Percentiles rank a stretch among this genome's conserved stretches.
phyloP scores from a whole-genome alignment of 2,888 invertebrate species.

The Mythimna impura region DNA sequence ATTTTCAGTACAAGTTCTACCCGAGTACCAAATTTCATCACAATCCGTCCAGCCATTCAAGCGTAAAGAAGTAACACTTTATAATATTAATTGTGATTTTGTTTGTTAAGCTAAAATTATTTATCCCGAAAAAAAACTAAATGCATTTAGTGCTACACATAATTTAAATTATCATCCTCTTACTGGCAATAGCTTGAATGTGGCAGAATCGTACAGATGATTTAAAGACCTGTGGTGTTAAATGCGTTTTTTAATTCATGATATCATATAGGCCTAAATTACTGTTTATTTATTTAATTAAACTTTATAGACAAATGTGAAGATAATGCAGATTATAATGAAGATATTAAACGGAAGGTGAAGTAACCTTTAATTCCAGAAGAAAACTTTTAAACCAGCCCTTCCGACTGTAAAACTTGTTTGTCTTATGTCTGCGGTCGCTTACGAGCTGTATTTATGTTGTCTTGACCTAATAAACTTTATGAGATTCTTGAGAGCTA shows the following conservation, averaged over 20 bases:
- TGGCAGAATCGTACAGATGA: background rate
- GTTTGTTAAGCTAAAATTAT: background rate
- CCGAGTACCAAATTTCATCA: too few relatives aligned
- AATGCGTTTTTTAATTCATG: background rate
- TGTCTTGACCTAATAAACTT: slow-evolving; percentile 21
- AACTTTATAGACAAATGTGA: too few relatives aligned
- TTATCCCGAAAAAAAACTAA: background rate
- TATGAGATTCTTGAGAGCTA: background rate
- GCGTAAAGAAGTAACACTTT: too few relatives aligned
- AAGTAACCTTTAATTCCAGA: background rate
- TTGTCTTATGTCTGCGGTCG: slow-evolving; percentile 7
- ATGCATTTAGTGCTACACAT: too few relatives aligned
- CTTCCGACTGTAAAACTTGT: background rate
- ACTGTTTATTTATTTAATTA: background rate
- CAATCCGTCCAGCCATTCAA: too few relatives aligned
- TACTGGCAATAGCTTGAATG: background rate
- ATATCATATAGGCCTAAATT: background rate
- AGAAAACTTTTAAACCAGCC: background rate
- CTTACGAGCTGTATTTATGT: slow-evolving; percentile 4
- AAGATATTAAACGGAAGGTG: background rate
- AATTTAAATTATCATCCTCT: too few relatives aligned
- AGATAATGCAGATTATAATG: background rate
- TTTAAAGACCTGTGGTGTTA: background rate
- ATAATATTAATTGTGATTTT: too few relatives aligned
- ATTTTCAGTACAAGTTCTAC: too few relatives aligned